A percentile compares a stretch with the other conserved stretches of the same genome.
Evolutionary conservation across 2,888 invertebrate genomes (phyloP).

Genomic region (Amphiduros pacificus): DNA sequence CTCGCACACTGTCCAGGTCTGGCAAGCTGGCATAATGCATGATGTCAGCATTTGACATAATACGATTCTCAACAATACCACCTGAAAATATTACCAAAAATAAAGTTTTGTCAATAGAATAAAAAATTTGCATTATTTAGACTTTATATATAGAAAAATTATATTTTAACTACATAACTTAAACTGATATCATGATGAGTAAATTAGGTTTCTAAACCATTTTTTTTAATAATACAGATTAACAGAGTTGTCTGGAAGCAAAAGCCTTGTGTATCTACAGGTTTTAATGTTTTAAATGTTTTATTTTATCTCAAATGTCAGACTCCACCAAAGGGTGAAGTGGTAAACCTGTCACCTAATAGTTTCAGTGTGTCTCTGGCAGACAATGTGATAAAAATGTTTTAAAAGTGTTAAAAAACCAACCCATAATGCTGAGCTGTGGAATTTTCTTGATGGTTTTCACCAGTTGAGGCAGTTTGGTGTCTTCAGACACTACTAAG

Average conservation of each 20-base stretch:
- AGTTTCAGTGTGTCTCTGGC: no score
- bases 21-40: conserved; percentile 17
- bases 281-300: no score
- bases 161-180: no score
- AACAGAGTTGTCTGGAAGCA: no score
- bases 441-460: conserved; percentile 12
- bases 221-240: neutral
- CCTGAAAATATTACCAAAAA: conserved; percentile 8
- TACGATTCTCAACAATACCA: conserved; percentile 21
- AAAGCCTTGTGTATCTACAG: no score
- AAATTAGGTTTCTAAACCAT: neutral
- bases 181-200: neutral
- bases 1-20: conserved; percentile 14
- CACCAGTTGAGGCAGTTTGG: neutral
- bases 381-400: no score
- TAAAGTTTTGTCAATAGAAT: conserved; percentile 4
- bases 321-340: no score
- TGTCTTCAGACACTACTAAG: neutral
- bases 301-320: no score
- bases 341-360: no score
- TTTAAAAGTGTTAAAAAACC: no score
- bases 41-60: conserved; percentile 22
- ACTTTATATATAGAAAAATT: neutral
- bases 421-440: conserved; percentile 1
- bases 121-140: neutral